A percentile compares a stretch with the other conserved stretches of the same genome.
phyloP scores from a whole-genome alignment of 2,888 invertebrate species.

The Alloscopus bannaensis region DNA sequence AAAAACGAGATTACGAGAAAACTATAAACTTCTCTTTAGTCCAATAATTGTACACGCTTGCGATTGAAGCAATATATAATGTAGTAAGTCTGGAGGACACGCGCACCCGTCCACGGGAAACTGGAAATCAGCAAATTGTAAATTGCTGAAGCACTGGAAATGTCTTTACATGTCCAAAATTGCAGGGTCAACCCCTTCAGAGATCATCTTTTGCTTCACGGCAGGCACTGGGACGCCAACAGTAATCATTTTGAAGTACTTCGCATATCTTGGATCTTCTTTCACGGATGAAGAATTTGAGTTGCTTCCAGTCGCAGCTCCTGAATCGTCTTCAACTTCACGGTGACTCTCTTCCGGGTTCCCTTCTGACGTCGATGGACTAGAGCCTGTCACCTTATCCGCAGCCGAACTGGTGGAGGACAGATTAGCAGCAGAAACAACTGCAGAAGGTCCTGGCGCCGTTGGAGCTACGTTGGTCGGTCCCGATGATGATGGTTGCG shows the following conservation, averaged over 20 bases:
- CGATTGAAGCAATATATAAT: too few species aligned
- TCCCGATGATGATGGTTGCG: background rate
- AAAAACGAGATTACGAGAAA: too few species aligned
- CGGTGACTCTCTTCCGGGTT: background rate
- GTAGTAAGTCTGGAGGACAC: too few species aligned
- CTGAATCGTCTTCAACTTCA: background rate
- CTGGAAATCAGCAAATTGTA: too few species aligned
- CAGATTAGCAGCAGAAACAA: too few species aligned
- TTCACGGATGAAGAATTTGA: slow-evolving; percentile 67
- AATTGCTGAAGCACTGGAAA: too few species aligned
- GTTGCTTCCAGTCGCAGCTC: slow-evolving; percentile 17
- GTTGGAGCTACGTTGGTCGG: slow-evolving; percentile 17
- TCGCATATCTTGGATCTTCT: slow-evolving; percentile 83
- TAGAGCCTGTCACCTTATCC: slow-evolving; percentile 1
- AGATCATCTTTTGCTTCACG: slow-evolving; percentile 87
- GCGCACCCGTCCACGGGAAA: too few species aligned
- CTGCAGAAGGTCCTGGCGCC: background rate
- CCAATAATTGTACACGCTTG: too few species aligned
- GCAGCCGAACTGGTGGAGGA: background rate
- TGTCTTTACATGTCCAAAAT: slow-evolving; percentile 80
- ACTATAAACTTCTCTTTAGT: too few species aligned
- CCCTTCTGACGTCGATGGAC: slow-evolving; percentile 8
- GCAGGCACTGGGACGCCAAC: slow-evolving; percentile 90
- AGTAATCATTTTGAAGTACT: slow-evolving; percentile 92
- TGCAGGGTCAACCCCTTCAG: slow-evolving; percentile 88